Conservation (phyloP, 2,797 vertebrate species). For the Podargus strigoides region DNA sequence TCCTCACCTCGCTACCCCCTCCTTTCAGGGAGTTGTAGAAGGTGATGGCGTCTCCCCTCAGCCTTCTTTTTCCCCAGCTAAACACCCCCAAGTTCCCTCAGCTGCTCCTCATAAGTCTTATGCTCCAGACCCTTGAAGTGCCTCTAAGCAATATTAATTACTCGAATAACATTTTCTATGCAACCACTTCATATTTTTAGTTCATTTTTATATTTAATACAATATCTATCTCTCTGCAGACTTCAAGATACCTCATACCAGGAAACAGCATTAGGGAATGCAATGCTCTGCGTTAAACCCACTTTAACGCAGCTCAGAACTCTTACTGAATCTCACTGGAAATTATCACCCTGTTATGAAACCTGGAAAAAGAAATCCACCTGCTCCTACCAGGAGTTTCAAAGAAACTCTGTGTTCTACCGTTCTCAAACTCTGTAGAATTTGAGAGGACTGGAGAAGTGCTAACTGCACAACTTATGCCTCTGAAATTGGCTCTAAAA, state of each 20-base stretch:
- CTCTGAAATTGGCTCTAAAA: not conserved
- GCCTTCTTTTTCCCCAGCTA: no score
- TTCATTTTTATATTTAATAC: not conserved
- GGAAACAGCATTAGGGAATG: not conserved
- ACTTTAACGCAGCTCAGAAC: not conserved
- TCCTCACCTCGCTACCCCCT: no score
- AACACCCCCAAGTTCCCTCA: no score
- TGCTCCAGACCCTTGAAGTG: no score
- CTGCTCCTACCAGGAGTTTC: not conserved
- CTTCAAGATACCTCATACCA: not conserved
- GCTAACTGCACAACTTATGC: not conserved
- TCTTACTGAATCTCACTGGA: not conserved
- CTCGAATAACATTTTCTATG: not conserved
- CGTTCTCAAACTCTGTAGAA: not conserved
- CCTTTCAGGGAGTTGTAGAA: no score
- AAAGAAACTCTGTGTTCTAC: not conserved
- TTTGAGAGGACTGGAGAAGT: not conserved
- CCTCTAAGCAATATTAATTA: not conserved
- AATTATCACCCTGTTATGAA: not conserved
- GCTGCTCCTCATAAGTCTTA: no score
- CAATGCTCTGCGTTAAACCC: not conserved
- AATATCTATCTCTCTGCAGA: not conserved
- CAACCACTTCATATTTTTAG: not conserved
- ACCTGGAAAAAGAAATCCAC: not conserved
- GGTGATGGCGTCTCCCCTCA: no score